phyloP scores from a whole-genome alignment of 2,797 vertebrate genomes.

The Mormyrus proboscirostris region DNA sequence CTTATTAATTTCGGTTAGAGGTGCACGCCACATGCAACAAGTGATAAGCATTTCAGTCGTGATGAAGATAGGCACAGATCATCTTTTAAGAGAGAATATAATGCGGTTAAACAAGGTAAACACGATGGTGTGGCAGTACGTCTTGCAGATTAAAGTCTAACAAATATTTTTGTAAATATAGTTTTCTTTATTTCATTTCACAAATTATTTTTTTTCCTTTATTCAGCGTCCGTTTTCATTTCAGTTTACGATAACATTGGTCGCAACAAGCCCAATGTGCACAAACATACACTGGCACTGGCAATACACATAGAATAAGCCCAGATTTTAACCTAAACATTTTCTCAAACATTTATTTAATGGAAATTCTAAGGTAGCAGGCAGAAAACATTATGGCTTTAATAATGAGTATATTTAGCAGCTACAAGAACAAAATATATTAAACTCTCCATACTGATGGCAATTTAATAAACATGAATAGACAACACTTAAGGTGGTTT shows the following conservation, averaged over 20 bases:
- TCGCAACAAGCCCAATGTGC: not conserved
- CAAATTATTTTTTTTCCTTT: too few species aligned
- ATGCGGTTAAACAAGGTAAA: not conserved
- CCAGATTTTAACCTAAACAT: too few species aligned
- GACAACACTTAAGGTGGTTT: not conserved
- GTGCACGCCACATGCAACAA: not conserved
- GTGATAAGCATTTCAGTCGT: not conserved
- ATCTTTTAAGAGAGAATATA: not conserved
- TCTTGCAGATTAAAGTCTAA: not conserved
- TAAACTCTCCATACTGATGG: not conserved
- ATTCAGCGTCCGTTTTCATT: not conserved
- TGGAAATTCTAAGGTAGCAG: too few species aligned
- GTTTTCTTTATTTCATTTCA: too few species aligned
- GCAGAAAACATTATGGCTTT: not conserved
- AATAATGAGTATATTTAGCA: not conserved
- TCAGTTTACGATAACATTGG: not conserved
- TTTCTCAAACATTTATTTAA: too few species aligned
- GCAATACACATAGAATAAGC: too few species aligned
- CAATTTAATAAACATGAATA: not conserved
- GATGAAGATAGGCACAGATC: not conserved
- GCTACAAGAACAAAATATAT: not conserved
- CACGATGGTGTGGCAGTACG: not conserved
- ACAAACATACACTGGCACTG: too few species aligned
- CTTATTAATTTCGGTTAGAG: not conserved
- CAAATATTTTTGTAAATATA: not conserved